Conservation (phyloP, 2,888 invertebrate species). For the Drosophila demipolita region DNA sequence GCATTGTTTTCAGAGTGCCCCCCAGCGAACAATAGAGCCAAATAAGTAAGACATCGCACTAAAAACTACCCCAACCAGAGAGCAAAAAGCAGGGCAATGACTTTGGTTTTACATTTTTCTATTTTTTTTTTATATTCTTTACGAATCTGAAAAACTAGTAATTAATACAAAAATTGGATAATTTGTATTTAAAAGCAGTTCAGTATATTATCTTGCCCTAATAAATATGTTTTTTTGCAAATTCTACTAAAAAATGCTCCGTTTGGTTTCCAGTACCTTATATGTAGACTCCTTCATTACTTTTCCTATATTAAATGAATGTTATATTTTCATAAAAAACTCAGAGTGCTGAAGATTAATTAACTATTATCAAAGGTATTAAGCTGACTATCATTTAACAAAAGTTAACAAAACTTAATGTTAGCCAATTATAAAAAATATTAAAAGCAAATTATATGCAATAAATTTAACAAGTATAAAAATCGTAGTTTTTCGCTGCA, state of each 20-base stretch:
- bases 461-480: not conserved
- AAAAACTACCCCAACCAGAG: not conserved
- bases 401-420: not conserved
- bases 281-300: not conserved
- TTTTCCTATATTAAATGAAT: not conserved
- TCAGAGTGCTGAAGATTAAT: not conserved
- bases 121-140: not conserved
- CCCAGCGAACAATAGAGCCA: slow-evolving; percentile 25
- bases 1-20: slow-evolving; percentile 33
- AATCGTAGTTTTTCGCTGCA: not conserved
- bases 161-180: not conserved
- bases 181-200: not conserved
- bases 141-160: not conserved
- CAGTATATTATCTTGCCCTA: not conserved
- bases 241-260: not conserved
- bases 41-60: slow-evolving; percentile 25
- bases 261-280: not conserved
- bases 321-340: not conserved
- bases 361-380: not conserved
- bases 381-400: not conserved
- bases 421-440: slow-evolving; percentile 9
- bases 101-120: not conserved
- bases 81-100: slow-evolving; percentile 4
- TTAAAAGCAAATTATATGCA: not conserved
- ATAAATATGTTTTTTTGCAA: not conserved